Conservation (phyloP, 1,140 invertebrate genomes). For the Leptinotarsa undecemlineata region DNA sequence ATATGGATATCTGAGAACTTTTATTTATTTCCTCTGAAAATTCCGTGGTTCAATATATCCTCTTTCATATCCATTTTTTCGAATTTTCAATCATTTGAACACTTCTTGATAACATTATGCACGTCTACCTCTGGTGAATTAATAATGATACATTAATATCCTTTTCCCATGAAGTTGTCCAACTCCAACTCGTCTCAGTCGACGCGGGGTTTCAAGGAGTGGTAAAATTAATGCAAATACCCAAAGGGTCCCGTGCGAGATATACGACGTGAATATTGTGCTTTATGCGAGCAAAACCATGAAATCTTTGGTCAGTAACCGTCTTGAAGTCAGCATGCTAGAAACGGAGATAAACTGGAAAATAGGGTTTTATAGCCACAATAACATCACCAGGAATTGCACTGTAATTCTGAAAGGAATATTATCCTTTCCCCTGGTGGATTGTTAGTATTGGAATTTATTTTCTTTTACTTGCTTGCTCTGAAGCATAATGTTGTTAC, state of each 20-base stretch:
- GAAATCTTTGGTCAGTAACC: constrained; percentile 5
- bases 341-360: background rate
- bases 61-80: too few species aligned
- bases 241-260: background rate
- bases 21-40: too few species aligned
- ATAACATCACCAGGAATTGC: constrained; percentile 8
- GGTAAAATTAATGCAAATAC: constrained; percentile 1
- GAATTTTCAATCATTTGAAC: too few species aligned
- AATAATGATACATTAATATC: too few species aligned
- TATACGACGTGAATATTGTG: constrained; percentile 8
- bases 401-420: constrained; percentile 3
- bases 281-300: background rate
- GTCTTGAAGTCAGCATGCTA: background rate
- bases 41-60: too few species aligned
- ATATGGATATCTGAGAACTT: too few species aligned
- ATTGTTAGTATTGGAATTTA: background rate
- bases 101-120: too few species aligned
- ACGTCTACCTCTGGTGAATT: too few species aligned
- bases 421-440: background rate
- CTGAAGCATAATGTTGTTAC: too few species aligned
- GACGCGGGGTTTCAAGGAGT: background rate
- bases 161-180: too few species aligned
- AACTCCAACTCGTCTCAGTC: too few species aligned
- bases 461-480: background rate
- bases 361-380: constrained; percentile 5